These are phyloP conservation scores for Ips typographus DNA, from an alignment of 1,140 invertebrate genomes.

Conservation along the genomic window DNA sequence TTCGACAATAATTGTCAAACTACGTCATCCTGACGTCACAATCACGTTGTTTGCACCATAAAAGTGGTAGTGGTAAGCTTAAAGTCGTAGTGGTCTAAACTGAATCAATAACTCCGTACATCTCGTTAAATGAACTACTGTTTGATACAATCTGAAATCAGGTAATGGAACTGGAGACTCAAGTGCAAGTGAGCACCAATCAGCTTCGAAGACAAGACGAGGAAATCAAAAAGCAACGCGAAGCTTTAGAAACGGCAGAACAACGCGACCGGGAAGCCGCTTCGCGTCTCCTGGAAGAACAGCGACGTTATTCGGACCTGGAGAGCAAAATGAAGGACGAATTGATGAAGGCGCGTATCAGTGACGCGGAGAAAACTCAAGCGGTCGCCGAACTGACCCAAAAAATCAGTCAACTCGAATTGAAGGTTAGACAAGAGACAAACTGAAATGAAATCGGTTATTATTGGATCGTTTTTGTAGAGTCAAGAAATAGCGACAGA, in stretches of 20 bases:
- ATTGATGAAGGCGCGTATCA: slow-evolving; percentile 89
- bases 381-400: slow-evolving; percentile 92
- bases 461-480: slow-evolving; percentile 54
- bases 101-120: not conserved
- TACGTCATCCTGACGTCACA: too few species aligned
- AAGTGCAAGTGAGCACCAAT: slow-evolving; percentile 93
- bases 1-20: too few species aligned
- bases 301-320: slow-evolving; percentile 79
- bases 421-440: slow-evolving; percentile 65
- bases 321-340: slow-evolving; percentile 94
- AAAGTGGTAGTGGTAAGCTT: not conserved
- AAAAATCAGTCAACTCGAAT: slow-evolving; percentile 90
- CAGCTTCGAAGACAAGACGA: slow-evolving; percentile 93
- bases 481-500: slow-evolving; percentile 90
- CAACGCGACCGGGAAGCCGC: slow-evolving; percentile 74
- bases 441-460: not conserved
- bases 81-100: not conserved
- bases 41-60: too few species aligned
- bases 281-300: slow-evolving; percentile 79
- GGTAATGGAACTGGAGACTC: slow-evolving; percentile 98
- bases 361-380: slow-evolving; percentile 92
- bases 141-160: slow-evolving; percentile 33
- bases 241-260: slow-evolving; percentile 72
- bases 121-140: not conserved
- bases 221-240: slow-evolving; percentile 80